A percentile compares a stretch with the other conserved stretches of the same genome.
phyloP scores from a whole-genome alignment of 2,797 vertebrate species.

The Micromesistius poutassou region DNA sequence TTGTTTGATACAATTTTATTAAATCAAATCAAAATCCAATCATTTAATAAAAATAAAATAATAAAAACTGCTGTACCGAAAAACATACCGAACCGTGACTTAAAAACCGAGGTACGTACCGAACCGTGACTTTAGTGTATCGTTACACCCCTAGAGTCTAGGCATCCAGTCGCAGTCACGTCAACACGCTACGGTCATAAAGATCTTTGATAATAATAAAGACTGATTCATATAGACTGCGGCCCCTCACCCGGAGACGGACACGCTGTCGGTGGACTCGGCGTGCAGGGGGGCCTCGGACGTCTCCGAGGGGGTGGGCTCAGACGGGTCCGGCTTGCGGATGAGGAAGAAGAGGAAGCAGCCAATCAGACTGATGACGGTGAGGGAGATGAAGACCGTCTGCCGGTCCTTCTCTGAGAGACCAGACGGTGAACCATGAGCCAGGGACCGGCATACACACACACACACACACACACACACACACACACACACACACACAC shows the following conservation, averaged over 20 bases:
- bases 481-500: no score
- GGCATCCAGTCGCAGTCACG: no score
- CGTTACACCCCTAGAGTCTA: no score
- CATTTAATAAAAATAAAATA: no score
- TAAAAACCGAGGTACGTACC: no score
- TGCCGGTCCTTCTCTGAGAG: constrained; percentile 85
- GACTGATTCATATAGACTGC: not conserved
- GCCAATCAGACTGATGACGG: constrained; percentile 93
- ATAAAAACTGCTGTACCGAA: no score
- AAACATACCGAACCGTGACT: no score
- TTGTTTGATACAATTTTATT: no score
- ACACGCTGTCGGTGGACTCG: constrained; percentile 48
- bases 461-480: no score
- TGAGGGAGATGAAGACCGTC: constrained; percentile 93
- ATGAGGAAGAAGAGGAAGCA: constrained; percentile 96
- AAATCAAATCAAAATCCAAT: no score
- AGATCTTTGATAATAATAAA: not conserved
- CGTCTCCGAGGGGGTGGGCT: constrained; percentile 40
- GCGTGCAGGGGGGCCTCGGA: constrained; percentile 54
- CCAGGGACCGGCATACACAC: not conserved
- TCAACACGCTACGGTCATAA: no score
- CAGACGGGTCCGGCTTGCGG: constrained; percentile 73
- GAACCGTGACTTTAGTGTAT: no score
- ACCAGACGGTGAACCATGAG: constrained; percentile 1
- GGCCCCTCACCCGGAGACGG: constrained; percentile 45